These are phyloP conservation scores for Thamnophis sirtalis DNA, from an alignment of 2,113 vertebrate genomes.

Conservation along the genomic window DNA sequence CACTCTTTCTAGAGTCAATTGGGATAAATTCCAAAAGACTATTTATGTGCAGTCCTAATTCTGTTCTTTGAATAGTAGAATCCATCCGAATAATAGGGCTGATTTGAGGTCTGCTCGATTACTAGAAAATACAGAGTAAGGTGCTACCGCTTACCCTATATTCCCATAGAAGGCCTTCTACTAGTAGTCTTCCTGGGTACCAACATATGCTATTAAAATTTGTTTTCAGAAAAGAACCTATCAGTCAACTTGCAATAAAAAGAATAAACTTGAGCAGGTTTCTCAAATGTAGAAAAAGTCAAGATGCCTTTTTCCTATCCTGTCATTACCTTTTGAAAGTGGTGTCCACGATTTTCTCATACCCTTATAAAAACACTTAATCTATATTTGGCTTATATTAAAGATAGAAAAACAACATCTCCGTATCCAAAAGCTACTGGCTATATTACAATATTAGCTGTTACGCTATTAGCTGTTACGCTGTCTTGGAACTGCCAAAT, in stretches of 20 bases:
- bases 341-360: constrained; percentile 58
- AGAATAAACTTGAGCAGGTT: constrained; percentile 41
- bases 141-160: background rate
- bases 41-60: background rate
- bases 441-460: constrained; percentile 50
- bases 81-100: background rate
- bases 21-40: background rate
- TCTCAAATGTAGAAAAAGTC: background rate
- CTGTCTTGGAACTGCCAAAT: constrained; percentile 43
- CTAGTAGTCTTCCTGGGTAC: background rate
- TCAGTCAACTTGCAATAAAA: background rate
- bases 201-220: background rate
- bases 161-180: background rate
- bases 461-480: constrained; percentile 52
- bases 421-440: constrained; percentile 46
- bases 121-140: background rate
- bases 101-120: background rate
- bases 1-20: background rate
- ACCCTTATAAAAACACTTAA: constrained; percentile 52
- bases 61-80: background rate
- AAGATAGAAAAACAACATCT: constrained; percentile 43
- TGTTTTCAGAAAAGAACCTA: background rate
- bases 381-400: constrained; percentile 47
- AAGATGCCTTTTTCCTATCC: constrained; percentile 19
- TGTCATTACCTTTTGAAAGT: constrained; percentile 38